phyloP scores from a whole-genome alignment of 2,888 invertebrate genomes.

The Napeogenes sylphis region DNA sequence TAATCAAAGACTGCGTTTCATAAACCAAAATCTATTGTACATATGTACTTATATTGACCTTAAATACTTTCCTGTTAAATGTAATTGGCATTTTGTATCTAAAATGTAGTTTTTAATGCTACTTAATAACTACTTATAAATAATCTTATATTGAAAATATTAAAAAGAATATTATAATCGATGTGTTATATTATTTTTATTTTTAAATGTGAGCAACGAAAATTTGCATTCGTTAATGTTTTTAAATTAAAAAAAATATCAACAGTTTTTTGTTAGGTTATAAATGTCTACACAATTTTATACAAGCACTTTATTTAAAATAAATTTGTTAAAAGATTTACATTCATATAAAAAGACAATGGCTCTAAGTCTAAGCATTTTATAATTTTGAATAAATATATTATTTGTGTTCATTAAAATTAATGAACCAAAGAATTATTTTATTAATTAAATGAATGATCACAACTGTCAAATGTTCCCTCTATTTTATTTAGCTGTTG shows the following conservation, averaged over 20 bases:
- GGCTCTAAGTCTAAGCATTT: conserved; percentile 22
- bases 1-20: conserved; percentile 3
- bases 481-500: conserved; percentile 3
- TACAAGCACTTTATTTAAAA: no score
- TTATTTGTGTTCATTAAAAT: not conserved
- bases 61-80: not conserved
- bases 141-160: not conserved
- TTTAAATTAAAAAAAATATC: not conserved
- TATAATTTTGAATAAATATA: conserved; percentile 5
- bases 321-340: no score
- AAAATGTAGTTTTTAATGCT: not conserved
- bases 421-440: conserved; percentile 7
- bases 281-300: not conserved
- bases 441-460: conserved; percentile 8
- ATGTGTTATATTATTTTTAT: not conserved
- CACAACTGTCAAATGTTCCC: conserved; percentile 11
- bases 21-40: conserved; percentile 1
- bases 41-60: conserved; percentile 3
- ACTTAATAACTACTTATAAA: not conserved
- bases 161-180: not conserved
- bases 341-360: not conserved
- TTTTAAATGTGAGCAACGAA: conserved; percentile 17
- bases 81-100: conserved; percentile 5
- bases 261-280: no score
- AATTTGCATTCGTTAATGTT: conserved; percentile 1